Evolutionary conservation across 1,140 invertebrate species (phyloP), one percentile per base, ranked within the genome.

Genomic region (Idris sp.): DNA sequence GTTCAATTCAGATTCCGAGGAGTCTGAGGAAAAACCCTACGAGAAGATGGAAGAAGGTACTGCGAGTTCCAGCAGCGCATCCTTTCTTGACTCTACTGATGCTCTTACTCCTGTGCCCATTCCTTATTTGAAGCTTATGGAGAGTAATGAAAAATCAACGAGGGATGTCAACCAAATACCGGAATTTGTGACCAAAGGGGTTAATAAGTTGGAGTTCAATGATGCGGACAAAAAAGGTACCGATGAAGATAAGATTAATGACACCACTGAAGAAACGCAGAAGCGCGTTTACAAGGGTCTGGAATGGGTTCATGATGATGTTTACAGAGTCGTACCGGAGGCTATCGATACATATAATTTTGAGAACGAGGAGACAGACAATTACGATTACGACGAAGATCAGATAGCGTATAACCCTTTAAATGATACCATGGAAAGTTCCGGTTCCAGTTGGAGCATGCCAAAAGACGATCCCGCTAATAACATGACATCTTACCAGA

Each of bases 231-330:
- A 41, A 25, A 43, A 53, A 0, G 38, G 40, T 10, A n/a, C 2
- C n/a, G 35, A 48, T 1, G 53, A 58, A 3, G 53, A 76, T 0
- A 28, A 30, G 4, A 11, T 28, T 3, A 69, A 58, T 11, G 8
- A 0, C 13, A 59, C 44, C 30, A 54, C 44, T 0, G 68, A 65
- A 2, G 16, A 71, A 7, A 1, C 48, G 7, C 49, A 59, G 6
- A 79, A 74, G 26, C 80, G 56, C 13, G 53, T 80, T 38, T 87
- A 84, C 68, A 83, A 86, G 26, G 86, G 86, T 0, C 51, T 88
- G 2, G 84, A 87, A 28, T 88, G 84, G 85, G 74, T 88, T 7
- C 80, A 82, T 7, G 84, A 85, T 11, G 86, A 88, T 14, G 83
- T 88, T 44, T 88, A 88, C 46, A 77, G 82, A 16, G 86, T 87